A percentile compares a stretch with the other conserved stretches of the same genome.
phyloP scores from a whole-genome alignment of 2,888 invertebrate species.

The Epiperipatus broadwayi region DNA sequence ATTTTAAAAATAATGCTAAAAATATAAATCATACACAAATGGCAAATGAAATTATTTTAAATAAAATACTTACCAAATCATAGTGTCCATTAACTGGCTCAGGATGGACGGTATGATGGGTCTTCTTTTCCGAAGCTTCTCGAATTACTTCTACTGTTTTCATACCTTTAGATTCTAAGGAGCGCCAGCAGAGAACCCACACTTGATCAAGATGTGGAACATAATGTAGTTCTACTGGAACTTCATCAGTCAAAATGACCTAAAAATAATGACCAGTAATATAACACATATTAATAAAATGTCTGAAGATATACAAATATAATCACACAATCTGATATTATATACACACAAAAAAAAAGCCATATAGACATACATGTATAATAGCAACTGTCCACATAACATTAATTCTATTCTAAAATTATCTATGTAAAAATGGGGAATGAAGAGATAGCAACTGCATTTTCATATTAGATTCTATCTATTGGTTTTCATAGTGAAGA shows the following conservation, averaged over 20 bases:
- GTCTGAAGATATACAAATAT: too few species aligned
- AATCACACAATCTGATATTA: not conserved
- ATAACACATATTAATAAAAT: conserved; percentile 10
- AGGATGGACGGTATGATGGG: conserved; percentile 50
- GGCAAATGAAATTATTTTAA: too few species aligned
- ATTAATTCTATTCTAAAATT: too few species aligned
- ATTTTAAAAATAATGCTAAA: too few species aligned
- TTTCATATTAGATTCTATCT: too few species aligned
- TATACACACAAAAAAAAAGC: not conserved
- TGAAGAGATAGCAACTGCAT: too few species aligned
- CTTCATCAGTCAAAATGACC: conserved; percentile 50
- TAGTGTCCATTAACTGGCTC: conserved; percentile 55
- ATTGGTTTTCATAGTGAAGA: too few species aligned
- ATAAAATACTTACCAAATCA: conserved; percentile 49
- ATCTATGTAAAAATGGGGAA: too few species aligned
- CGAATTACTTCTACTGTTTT: conserved; percentile 50
- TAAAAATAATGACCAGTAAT: too few species aligned
- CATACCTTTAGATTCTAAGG: conserved; percentile 35
- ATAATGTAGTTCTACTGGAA: conserved; percentile 47
- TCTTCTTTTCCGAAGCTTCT: conserved; percentile 47
- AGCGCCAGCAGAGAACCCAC: conserved; percentile 50
- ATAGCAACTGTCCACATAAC: too few species aligned
- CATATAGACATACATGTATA: too few species aligned
- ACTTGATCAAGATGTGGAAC: conserved; percentile 50
- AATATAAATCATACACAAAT: too few species aligned